These are phyloP conservation scores for Nothura maculosa DNA, from an alignment of 2,797 vertebrate species.

Conservation along the genomic window DNA sequence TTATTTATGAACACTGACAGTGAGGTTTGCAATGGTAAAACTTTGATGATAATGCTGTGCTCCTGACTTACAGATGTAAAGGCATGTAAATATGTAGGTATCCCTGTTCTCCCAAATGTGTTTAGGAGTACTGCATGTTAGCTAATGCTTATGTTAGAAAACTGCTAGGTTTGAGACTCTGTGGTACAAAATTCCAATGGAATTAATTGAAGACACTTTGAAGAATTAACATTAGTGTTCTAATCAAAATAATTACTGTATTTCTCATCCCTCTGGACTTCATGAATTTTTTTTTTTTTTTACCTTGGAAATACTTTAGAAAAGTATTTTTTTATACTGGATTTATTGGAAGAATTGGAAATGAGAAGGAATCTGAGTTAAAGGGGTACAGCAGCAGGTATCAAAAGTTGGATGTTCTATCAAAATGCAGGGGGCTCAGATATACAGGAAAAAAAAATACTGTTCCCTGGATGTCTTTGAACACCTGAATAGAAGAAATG, in stretches of 20 bases:
- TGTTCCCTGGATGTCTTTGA: neutral
- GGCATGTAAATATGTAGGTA: neutral
- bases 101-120: neutral
- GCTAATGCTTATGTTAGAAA: neutral
- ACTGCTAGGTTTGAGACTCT: neutral
- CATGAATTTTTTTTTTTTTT: neutral
- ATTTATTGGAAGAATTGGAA: neutral
- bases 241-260: neutral
- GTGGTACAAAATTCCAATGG: accelerated
- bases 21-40: neutral
- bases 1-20: neutral
- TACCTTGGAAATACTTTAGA: too few species aligned
- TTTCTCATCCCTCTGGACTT: neutral
- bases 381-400: neutral
- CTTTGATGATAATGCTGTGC: neutral
- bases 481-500: neutral
- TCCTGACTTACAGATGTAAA: neutral
- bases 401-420: neutral
- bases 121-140: neutral
- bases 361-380: neutral
- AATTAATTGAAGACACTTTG: neutral
- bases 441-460: neutral
- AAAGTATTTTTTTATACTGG: neutral
- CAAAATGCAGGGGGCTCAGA: neutral
- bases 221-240: neutral